phyloP scores from a whole-genome alignment of 1,140 invertebrate species.

The Drosophila athabasca region DNA sequence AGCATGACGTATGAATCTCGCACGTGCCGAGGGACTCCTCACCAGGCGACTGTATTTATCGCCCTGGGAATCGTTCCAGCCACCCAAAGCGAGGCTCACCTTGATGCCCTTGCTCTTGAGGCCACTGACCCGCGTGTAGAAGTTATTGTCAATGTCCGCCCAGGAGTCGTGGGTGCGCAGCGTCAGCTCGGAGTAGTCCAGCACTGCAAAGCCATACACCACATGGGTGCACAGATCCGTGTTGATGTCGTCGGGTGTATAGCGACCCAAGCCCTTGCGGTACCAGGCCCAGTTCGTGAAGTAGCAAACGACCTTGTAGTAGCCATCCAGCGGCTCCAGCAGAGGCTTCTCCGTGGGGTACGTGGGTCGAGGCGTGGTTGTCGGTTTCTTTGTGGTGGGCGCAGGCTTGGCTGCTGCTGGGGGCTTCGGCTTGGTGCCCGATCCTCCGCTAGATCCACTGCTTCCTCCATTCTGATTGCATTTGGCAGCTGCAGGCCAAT shows the following conservation, averaged over 20 bases:
- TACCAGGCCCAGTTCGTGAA: slow-evolving; percentile 98
- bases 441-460: slow-evolving; percentile 1
- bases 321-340: slow-evolving; percentile 84
- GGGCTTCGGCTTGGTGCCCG: slow-evolving; percentile 41
- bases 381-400: slow-evolving; percentile 56
- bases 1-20: slow-evolving; percentile 89
- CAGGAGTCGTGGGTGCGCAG: slow-evolving; percentile 94
- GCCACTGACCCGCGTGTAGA: slow-evolving; percentile 92
- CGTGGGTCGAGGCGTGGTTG: slow-evolving; percentile 73
- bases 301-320: slow-evolving; percentile 93
- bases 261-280: slow-evolving; percentile 91
- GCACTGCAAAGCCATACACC: slow-evolving; percentile 95
- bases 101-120: slow-evolving; percentile 92
- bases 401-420: slow-evolving; percentile 51
- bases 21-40: slow-evolving; percentile 88
- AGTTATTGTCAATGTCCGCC: slow-evolving; percentile 94
- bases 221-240: slow-evolving; percentile 94
- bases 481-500: slow-evolving; percentile 90
- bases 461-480: slow-evolving; percentile 84
- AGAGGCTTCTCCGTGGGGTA: slow-evolving; percentile 76
- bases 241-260: slow-evolving; percentile 93
- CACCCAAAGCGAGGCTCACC: slow-evolving; percentile 92
- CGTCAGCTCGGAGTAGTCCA: slow-evolving; percentile 90
- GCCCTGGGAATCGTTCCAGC: slow-evolving; percentile 95
- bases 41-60: slow-evolving; percentile 93